phyloP scores from a whole-genome alignment of 2,797 vertebrate genomes.

The Sardinella longiceps region DNA sequence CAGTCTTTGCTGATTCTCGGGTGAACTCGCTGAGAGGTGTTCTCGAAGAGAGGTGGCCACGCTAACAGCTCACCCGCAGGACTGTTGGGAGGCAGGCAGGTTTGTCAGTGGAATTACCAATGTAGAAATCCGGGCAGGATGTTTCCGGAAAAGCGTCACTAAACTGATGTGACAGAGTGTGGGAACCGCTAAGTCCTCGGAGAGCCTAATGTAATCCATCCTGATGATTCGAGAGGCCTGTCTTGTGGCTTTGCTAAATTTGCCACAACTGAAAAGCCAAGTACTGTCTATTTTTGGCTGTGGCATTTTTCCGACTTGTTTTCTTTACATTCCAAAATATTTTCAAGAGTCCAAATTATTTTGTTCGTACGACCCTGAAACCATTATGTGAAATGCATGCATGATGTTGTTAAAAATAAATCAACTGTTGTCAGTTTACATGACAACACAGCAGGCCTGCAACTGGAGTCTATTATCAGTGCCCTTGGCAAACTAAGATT shows the following conservation, averaged over 20 bases:
- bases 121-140: constrained; percentile 28
- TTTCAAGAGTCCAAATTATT: neutral
- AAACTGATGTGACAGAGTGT: constrained; percentile 54
- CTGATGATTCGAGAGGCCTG: constrained; percentile 32
- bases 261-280: constrained; percentile 30
- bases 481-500: constrained; percentile 65
- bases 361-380: neutral
- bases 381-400: neutral
- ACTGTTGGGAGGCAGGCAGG: constrained; percentile 28
- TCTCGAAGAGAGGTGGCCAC: neutral
- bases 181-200: constrained; percentile 45
- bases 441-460: neutral
- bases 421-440: neutral
- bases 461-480: constrained; percentile 58
- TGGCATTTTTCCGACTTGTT: constrained; percentile 36
- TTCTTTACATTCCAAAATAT: constrained; percentile 19
- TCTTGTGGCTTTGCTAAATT: constrained; percentile 48
- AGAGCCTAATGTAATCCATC: constrained; percentile 52
- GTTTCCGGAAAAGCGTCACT: constrained; percentile 37
- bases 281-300: constrained; percentile 33
- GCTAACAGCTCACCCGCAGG: neutral
- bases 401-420: neutral
- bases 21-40: neutral
- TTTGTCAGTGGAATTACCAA: constrained; percentile 39
- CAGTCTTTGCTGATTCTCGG: neutral